Evolutionary conservation across 1,140 invertebrate species (phyloP), one percentile per base, ranked within the genome.

Genomic region (Bombus polaris): DNA sequence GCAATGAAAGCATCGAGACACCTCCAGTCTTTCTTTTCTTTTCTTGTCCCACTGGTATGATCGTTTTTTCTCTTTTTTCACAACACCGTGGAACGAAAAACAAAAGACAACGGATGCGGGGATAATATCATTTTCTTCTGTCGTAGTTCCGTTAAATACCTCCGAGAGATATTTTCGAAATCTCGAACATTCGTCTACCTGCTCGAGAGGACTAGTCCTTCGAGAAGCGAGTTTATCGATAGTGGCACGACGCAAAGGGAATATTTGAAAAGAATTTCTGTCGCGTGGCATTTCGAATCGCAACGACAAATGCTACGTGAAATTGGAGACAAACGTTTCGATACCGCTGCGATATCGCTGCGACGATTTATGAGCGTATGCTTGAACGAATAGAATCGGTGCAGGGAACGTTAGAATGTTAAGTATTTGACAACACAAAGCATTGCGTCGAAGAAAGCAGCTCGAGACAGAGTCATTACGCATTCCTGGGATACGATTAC

Each of bases 1-100:
- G 88, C 92, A 89, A 92, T 88, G 88, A 91, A 89, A 89, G 89
- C 90, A 89, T 65, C 87, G 85, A 77, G 83, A 85, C 85, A 85
- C 78, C 77, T 65, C 74, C 59, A 22, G 44, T 66, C 85, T 59
- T 57, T 85, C 79, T 84, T 78, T 66, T 28, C 65, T 79, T 75
- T 76, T 80, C 42, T 18, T 62, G n/a, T 72, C 39, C 83, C 70
- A 28, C 47, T 35, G 83, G 8, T 44, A 57, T 35, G 39, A 28
- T 15, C 35, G 35, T 73, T 85, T 79, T 79, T 71, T 28, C 39
- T 44, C 72, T 72, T 62, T 42, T 70, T 32, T 32, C 32, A 15
- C 13, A 2, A 25, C 57, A 39, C 65, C 13, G 5, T 12, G 47
- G 47, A 18, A 78, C 72, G 65, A 57, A 57, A 78, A 83, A 83